Percentiles rank a stretch among this genome's conserved stretches.
These are phyloP conservation scores for Herminia tarsipennalis DNA, from an alignment of 2,888 invertebrate genomes.

Conservation along the genomic window DNA sequence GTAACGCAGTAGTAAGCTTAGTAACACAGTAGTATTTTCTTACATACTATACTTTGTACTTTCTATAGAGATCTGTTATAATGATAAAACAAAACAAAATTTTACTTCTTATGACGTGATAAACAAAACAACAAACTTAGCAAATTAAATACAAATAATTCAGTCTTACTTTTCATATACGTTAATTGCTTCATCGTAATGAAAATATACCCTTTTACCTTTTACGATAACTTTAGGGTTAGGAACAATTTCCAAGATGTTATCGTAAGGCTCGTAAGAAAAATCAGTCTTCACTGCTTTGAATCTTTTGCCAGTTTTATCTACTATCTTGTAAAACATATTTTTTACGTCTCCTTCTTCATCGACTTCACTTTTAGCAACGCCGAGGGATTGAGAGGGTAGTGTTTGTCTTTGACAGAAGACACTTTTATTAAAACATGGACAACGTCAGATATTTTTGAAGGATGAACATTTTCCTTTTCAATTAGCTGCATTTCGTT, in stretches of 20 bases:
- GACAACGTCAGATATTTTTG: slow-evolving; percentile 3
- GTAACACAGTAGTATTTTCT: slow-evolving; percentile 9
- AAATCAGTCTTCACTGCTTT: slow-evolving; percentile 6
- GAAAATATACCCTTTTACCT: slow-evolving; percentile 2
- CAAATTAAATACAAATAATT: slow-evolving; percentile 2
- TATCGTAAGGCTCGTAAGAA: slow-evolving; percentile 5
- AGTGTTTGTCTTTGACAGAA: slow-evolving; percentile 3
- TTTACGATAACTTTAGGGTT: background rate
- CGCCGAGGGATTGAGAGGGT: slow-evolving; percentile 4
- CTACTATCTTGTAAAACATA: background rate
- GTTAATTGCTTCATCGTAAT: slow-evolving; percentile 5
- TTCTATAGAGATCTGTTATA: background rate
- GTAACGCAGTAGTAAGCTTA: slow-evolving; percentile 11
- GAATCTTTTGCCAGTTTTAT: slow-evolving; percentile 3
- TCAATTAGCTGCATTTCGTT: slow-evolving; percentile 2
- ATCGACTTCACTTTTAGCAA: slow-evolving; percentile 7
- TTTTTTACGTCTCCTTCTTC: background rate
- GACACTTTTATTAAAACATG: slow-evolving; percentile 3
- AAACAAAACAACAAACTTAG: background rate
- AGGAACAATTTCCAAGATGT: slow-evolving; percentile 4
- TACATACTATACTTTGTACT: slow-evolving; percentile 1
- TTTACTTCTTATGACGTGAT: background rate
- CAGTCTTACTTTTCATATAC: slow-evolving; percentile 9
- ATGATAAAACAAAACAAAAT: background rate
- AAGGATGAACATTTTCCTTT: slow-evolving; percentile 12